A percentile compares a stretch with the other conserved stretches of the same genome.
Evolutionary conservation across 2,113 vertebrate genomes (phyloP).

Genomic region (Empidonax traillii): DNA sequence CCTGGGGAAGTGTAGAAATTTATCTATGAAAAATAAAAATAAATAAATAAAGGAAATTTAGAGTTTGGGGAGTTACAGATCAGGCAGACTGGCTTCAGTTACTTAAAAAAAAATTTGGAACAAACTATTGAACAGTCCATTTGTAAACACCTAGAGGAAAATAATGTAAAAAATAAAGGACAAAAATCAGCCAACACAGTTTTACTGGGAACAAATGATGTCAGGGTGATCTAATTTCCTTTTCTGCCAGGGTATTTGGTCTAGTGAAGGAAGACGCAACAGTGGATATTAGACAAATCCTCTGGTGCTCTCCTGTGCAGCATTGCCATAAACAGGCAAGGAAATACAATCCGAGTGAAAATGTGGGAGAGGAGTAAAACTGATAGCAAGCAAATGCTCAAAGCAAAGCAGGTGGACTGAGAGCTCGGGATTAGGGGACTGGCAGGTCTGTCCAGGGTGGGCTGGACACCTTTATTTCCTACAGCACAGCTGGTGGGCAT

Average conservation of each 20-base stretch:
- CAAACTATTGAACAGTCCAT: not conserved
- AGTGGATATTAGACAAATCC: not conserved
- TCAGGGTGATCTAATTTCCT: not conserved
- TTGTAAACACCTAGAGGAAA: not conserved
- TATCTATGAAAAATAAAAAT: not conserved
- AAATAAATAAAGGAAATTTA: not conserved
- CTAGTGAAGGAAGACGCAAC: not conserved
- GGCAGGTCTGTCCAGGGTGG: fast-evolving
- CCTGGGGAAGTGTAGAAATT: not conserved
- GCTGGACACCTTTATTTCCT: not conserved
- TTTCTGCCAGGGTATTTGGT: not conserved
- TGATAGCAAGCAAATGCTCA: not conserved
- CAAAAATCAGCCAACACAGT: not conserved
- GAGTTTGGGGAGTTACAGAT: not conserved
- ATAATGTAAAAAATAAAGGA: not conserved
- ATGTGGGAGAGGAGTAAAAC: not conserved
- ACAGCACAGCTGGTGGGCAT: not conserved
- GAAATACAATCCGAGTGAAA: not conserved
- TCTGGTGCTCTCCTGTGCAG: not conserved
- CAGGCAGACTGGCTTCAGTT: not conserved
- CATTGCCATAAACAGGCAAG: not conserved
- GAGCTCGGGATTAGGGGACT: not conserved
- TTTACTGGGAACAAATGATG: not conserved
- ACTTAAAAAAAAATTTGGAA: not conserved
- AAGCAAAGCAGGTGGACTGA: not conserved